Evolutionary conservation across 2,888 invertebrate genomes (phyloP), one percentile per base, ranked within the genome.

Genomic region (Agrochola macilenta): DNA sequence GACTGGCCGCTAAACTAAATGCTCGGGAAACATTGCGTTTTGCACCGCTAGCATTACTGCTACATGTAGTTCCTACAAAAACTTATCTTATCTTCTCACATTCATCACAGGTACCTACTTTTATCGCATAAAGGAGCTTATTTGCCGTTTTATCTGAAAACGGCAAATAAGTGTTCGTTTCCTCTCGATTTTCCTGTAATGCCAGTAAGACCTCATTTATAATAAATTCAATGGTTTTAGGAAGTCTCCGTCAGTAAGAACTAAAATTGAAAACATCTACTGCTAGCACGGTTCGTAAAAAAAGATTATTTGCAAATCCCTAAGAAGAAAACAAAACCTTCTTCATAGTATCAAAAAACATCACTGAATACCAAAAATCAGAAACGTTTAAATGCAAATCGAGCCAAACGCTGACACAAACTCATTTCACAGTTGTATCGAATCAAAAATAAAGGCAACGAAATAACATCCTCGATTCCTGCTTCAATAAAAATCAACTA

Each of bases 401-500:
- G 71, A 69, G 17, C 57, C 49, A 69, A 76, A 73, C 35, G 66
- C 74, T 66, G 69, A 74, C 66, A 70, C 58, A 79, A 82, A 78
- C 80, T 79, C 74, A 81, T 83, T 76, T 74, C 72, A 69, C 71
- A 68, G 75, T 82, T 81, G 83, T 76, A 79, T 78, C 78, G 81
- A 87, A 85, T 86, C 78, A 83, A 87, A 89, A 87, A 82, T 84
- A 83, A 86, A 82, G 87, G 87, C 88, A 92, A 91, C 58, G 69
- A 78, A 93, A 89, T 91, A 90, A 83, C 88, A 87, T 87, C 86
- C 88, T 91, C 91, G 85, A 92, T 89, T 91, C 74, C 89, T 72
- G 82, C 89, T 90, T 90, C 93, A 93, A 93, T 94, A 93, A 93
- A 93, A 94, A 94, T 93, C 93, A 93, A 92, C 92, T 92, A 90